Percentiles rank a stretch among this genome's conserved stretches.
These are phyloP conservation scores for Caenorhabditis afra DNA, from an alignment of 2,888 invertebrate species.

Conservation along the genomic window DNA sequence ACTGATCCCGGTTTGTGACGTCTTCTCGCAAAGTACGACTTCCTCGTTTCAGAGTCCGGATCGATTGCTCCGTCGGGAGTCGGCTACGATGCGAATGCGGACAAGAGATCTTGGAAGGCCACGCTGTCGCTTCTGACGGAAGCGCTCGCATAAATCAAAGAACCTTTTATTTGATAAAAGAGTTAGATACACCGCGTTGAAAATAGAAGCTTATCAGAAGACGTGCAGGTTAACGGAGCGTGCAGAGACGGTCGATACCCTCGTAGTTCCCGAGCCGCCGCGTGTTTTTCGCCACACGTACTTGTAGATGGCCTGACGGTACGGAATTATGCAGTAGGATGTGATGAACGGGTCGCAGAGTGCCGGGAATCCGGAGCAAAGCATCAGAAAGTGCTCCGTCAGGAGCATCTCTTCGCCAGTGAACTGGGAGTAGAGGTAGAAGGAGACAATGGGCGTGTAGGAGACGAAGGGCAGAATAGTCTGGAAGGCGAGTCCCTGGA, in stretches of 20 bases:
- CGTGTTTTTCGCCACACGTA: constrained; percentile 26
- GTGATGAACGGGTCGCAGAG: constrained; percentile 56
- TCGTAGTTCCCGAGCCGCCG: constrained; percentile 25
- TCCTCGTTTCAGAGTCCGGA: constrained; percentile 39
- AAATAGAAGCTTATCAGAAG: constrained; percentile 36
- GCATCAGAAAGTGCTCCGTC: constrained; percentile 49
- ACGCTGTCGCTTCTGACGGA: constrained; percentile 64
- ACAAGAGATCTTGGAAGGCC: constrained; percentile 64
- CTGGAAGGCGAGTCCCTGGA: constrained; percentile 51
- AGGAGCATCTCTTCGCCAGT: constrained; percentile 48
- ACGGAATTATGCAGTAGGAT: constrained; percentile 51
- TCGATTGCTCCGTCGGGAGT: constrained; percentile 57
- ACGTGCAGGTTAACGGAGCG: constrained; percentile 49
- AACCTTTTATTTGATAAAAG: too few relatives aligned
- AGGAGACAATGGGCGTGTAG: constrained; percentile 48
- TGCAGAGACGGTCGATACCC: constrained; percentile 42
- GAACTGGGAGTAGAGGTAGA: constrained; percentile 47
- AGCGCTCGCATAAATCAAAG: constrained; percentile 14
- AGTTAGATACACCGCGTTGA: background rate
- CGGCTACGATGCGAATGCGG: constrained; percentile 68
- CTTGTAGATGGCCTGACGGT: constrained; percentile 38
- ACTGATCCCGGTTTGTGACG: constrained; percentile 62
- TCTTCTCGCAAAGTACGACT: too few relatives aligned
- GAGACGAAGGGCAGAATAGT: constrained; percentile 43
- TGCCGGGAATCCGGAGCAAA: constrained; percentile 51